phyloP scores from a whole-genome alignment of 2,113 vertebrate species.

The Gadus macrocephalus region DNA sequence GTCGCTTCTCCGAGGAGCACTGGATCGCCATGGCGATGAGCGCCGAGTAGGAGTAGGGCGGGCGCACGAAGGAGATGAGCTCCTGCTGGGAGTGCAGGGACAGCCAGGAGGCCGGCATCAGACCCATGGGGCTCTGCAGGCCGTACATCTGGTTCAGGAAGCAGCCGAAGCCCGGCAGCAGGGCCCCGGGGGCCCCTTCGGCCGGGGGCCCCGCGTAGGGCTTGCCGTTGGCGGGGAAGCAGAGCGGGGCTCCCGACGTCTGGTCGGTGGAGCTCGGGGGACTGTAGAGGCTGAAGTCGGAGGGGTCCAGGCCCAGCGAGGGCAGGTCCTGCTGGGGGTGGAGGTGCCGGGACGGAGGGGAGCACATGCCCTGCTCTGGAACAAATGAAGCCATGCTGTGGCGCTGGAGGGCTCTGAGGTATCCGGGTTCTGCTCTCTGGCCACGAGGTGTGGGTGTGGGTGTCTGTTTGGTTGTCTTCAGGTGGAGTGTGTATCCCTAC shows the following conservation, averaged over 20 bases:
- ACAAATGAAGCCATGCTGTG: slow-evolving; percentile 84
- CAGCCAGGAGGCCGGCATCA: slow-evolving; percentile 70
- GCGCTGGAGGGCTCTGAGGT: background rate
- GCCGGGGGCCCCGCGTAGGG: slow-evolving; percentile 76
- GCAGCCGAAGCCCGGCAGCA: slow-evolving; percentile 39
- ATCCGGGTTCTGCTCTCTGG: background rate
- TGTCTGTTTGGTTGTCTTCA: background rate
- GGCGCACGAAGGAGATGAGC: slow-evolving; percentile 85
- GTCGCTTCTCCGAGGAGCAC: slow-evolving; percentile 78
- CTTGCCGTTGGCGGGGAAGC: slow-evolving; percentile 65
- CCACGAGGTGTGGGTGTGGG: background rate
- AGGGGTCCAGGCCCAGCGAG: slow-evolving; percentile 75
- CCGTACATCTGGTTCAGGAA: slow-evolving; percentile 76
- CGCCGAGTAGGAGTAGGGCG: slow-evolving; percentile 94
- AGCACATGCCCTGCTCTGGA: slow-evolving; percentile 68
- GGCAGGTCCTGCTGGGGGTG: slow-evolving; percentile 68
- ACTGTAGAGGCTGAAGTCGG: slow-evolving; percentile 85
- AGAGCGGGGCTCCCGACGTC: slow-evolving; percentile 69
- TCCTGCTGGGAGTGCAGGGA: slow-evolving; percentile 80
- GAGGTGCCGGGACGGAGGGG: slow-evolving; percentile 61
- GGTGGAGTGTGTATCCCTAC: slow-evolving; percentile 29
- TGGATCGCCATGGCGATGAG: slow-evolving; percentile 97
- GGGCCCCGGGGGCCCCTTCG: slow-evolving; percentile 30
- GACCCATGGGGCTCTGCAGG: slow-evolving; percentile 67
- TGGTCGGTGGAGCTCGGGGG: slow-evolving; percentile 71